phyloP scores from a whole-genome alignment of 1,140 invertebrate genomes.

The Mizuhopecten yessoensis region DNA sequence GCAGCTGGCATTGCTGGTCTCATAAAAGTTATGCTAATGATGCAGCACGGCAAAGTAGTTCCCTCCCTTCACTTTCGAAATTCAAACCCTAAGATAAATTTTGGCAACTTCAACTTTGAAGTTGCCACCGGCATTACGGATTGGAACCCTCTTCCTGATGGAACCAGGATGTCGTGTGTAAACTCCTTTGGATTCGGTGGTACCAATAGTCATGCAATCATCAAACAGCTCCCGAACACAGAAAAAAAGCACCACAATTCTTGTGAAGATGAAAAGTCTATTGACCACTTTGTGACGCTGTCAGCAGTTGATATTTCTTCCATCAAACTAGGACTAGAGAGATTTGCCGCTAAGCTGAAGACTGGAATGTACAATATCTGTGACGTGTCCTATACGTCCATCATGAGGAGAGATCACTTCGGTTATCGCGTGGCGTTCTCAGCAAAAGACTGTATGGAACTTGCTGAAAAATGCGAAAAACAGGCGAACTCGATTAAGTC shows the following conservation, averaged over 20 bases:
- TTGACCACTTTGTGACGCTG: constrained; percentile 46
- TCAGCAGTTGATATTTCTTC: constrained; percentile 47
- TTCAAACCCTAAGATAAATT: constrained; percentile 72
- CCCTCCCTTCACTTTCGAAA: constrained; percentile 69
- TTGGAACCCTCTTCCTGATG: constrained; percentile 80
- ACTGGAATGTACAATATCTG: constrained; percentile 42
- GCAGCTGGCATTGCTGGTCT: constrained; percentile 95
- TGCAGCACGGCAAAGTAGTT: constrained; percentile 72
- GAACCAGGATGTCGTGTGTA: constrained; percentile 63
- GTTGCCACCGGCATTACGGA: constrained; percentile 62
- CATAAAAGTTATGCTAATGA: constrained; percentile 87
- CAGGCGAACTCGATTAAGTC: neutral
- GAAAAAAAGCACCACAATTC: neutral
- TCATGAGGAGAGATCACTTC: constrained; percentile 63
- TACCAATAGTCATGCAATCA: constrained; percentile 71
- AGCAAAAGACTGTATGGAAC: constrained; percentile 36
- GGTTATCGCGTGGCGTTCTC: constrained; percentile 52
- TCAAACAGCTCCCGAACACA: constrained; percentile 75
- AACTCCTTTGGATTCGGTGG: constrained; percentile 80
- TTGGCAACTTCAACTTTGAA: constrained; percentile 64
- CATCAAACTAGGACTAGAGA: neutral
- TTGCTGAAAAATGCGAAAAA: neutral
- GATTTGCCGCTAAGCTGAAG: constrained; percentile 42
- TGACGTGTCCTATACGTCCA: constrained; percentile 66
- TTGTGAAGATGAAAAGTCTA: neutral